Base-by-base conservation (phyloP, 2,797 vertebrate species). In the Fratercula arctica region DNA sequence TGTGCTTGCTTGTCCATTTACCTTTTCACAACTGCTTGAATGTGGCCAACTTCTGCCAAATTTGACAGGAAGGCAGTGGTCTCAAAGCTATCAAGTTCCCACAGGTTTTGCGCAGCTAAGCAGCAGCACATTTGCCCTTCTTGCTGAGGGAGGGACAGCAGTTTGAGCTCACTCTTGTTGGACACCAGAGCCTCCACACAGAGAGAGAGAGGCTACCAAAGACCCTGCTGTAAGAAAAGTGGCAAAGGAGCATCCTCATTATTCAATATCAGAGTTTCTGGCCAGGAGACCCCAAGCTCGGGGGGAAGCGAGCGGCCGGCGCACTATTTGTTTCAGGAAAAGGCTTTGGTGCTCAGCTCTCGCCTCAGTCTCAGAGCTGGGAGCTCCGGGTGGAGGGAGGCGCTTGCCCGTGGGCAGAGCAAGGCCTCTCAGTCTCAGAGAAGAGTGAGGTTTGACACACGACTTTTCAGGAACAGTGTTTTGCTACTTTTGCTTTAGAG, bases 221-320 rank as follows among this genome's bases (percentile, higher is more conserved):
- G 11, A 8, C 28, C 9, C 7, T 10, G 3, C 14, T 51, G 35
- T 13, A 60, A 72, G 53, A 73, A 54, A 73, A 61, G 7, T 39
- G 21, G 18, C n/a, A 54, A 60, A 78, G 69, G 33, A 85, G 4
- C 9, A 73, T 39, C 23, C 9, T 63, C 6, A 9, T 64, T 56
- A 45, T 33, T 60, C 45, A 48, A 0, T 31, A 43, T 20, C 33
- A 33, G 59, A 29, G 50, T 18, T 82, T 64, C 61, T 59, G 37
- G 16, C 17, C 72, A 53, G 29, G 18, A 87, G 6, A 78, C 8
- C 13, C n/a, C 0, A 16, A 56, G 13, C 20, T 25, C 9, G 18
- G 11, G 12, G 25, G 8, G 2, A 48, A 89, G 28, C 0, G 0
- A 69, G 28, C 12, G 48, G 15, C 25, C 4, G 1, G 19, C 1